Evolutionary conservation across 1,140 invertebrate genomes (phyloP).

Genomic region (Acromyrmex echinatior): DNA sequence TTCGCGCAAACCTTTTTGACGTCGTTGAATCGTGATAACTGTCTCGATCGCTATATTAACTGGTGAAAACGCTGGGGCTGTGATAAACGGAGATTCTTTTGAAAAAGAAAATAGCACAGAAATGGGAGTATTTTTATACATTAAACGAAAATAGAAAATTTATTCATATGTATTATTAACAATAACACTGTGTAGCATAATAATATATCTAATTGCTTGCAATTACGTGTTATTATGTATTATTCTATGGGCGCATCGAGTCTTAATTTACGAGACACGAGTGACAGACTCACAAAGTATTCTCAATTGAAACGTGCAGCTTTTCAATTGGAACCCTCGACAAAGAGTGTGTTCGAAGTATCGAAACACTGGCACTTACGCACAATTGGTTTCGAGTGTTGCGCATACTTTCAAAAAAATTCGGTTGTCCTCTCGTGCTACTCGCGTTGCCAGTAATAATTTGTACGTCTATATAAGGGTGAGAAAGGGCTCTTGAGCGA

Average conservation of each 20-base stretch:
- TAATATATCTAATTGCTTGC: neutral
- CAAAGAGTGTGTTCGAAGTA: slow-evolving; percentile 40
- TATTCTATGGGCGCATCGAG: neutral
- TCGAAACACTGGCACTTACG: slow-evolving; percentile 45
- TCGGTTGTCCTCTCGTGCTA: slow-evolving; percentile 44
- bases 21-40: slow-evolving; percentile 43
- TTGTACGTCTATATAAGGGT: slow-evolving; percentile 62
- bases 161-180: neutral
- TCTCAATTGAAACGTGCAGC: slow-evolving; percentile 52
- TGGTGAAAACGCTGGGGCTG: neutral
- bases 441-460: slow-evolving; percentile 70
- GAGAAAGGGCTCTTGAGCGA: slow-evolving; percentile 47
- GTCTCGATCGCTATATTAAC: slow-evolving; percentile 47
- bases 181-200: neutral
- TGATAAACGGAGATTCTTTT: slow-evolving; percentile 24
- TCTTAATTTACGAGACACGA: slow-evolving; percentile 57
- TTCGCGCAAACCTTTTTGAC: slow-evolving; percentile 19
- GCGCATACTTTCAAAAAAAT: slow-evolving; percentile 59
- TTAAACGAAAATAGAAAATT: neutral
- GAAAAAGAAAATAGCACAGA: neutral
- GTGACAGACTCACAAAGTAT: slow-evolving; percentile 53
- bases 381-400: slow-evolving; percentile 58
- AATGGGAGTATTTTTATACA: neutral
- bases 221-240: neutral
- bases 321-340: slow-evolving; percentile 18